Base-by-base conservation (phyloP, 2,888 invertebrate genomes). In the Nomada fabriciana region DNA sequence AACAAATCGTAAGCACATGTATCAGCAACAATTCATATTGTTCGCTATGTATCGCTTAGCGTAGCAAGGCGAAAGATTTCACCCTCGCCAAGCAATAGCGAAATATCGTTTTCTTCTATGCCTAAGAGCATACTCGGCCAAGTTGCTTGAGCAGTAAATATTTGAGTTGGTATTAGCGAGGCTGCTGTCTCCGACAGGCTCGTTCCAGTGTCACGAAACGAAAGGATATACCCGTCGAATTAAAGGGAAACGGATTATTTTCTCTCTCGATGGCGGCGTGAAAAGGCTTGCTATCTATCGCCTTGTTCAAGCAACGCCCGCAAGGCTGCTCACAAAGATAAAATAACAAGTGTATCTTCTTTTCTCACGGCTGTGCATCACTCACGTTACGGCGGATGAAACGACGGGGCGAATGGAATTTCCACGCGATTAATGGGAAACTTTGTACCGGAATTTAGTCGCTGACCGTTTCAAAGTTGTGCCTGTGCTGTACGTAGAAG, bases 361-460 rank as follows among this genome's bases (percentile, higher is more conserved):
- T 36, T 36, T 36, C 36, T 36, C 36, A 36, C 36, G 36, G 36
- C 36, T 36, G 36, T 36, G 36, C 36, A 7, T 7, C 36, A 36
- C 36, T 36, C 36, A 7, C 36, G 36, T 7, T 5, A 5, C 36
- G 36, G n/a, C 59, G 52, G 15, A 13, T 10, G 13, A 23, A 50
- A 23, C 68, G 60, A 60, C 29, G 7, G 3, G n/a, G 7, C 36
- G 68, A 68, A 42, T 42, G 25, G 60, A 61, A 43, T 55, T 42
- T 29, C 43, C 23, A n/a, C 0, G 13, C 47, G 63, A 47, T 63
- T 64, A 72, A 36, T 36, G 36, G n/a, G 43, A 23, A 73, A 73
- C 59, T 63, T 50, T 23, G 20, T 69, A 69, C 68, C 78, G 78
- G 78, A 47, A 77, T 75, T 76, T 63, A 57, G 68, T 68, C 20